phyloP scores from a whole-genome alignment of 2,113 vertebrate genomes.

The Barnardius zonarius region DNA sequence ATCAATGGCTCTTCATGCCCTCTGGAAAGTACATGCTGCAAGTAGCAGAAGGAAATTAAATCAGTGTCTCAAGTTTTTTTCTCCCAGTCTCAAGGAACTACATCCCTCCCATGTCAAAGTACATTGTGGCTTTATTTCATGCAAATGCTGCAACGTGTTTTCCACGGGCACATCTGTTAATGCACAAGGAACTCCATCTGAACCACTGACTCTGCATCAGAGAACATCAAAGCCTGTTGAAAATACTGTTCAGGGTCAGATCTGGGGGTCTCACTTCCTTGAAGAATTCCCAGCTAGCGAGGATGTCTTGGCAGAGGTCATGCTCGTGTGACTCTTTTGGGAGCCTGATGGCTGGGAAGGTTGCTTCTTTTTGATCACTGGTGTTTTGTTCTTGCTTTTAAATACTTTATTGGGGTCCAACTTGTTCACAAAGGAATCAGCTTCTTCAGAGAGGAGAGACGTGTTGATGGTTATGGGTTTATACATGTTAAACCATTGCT shows the following conservation, averaged over 20 bases:
- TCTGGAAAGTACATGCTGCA: not conserved
- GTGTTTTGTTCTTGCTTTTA: constrained; percentile 84
- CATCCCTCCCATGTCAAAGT: not conserved
- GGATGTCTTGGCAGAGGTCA: constrained; percentile 65
- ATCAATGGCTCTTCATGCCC: not conserved
- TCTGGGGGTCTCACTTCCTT: constrained; percentile 31
- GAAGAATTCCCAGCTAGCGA: constrained; percentile 31
- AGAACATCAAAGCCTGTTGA: not conserved
- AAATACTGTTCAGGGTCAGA: not conserved
- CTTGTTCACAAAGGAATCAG: constrained; percentile 84
- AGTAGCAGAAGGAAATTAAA: not conserved
- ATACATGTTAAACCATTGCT: constrained; percentile 98
- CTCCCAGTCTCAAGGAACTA: not conserved
- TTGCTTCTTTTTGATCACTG: constrained; percentile 85
- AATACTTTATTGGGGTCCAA: constrained; percentile 91
- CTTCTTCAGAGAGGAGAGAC: constrained; percentile 75
- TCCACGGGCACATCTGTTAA: not conserved
- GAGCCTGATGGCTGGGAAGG: constrained; percentile 60
- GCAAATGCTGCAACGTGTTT: not conserved
- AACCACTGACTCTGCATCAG: not conserved
- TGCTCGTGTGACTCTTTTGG: constrained; percentile 64
- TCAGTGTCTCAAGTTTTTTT: not conserved
- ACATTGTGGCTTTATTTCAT: not conserved
- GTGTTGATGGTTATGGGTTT: constrained; percentile 86
- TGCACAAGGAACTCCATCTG: not conserved